A percentile compares a stretch with the other conserved stretches of the same genome.
These are phyloP conservation scores for Criorhina ranunculi DNA, from an alignment of 2,888 invertebrate species.

Conservation along the genomic window DNA sequence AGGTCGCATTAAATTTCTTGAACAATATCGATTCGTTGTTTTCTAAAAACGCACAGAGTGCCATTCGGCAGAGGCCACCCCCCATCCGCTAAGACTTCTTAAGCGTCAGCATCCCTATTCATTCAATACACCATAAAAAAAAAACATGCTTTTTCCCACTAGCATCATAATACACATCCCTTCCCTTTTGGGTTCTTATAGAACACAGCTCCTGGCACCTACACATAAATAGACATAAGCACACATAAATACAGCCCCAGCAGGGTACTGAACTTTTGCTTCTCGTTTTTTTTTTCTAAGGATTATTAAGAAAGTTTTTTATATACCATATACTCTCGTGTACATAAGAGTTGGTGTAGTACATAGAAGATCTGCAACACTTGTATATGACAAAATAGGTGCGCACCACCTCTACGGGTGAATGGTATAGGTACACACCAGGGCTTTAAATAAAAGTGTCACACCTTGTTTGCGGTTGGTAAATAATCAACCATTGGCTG, in stretches of 20 bases:
- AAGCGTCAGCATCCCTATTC: slow-evolving; percentile 63
- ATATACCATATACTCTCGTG: slow-evolving; percentile 42
- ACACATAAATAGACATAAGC: slow-evolving; percentile 77
- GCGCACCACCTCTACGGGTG: slow-evolving; percentile 78
- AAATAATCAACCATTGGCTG: slow-evolving; percentile 84
- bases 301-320: slow-evolving; percentile 77
- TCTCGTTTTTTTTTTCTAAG: slow-evolving; percentile 53
- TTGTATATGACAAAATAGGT: slow-evolving; percentile 68
- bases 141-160: slow-evolving; percentile 48
- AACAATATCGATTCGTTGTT: slow-evolving; percentile 76
- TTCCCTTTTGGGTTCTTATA: slow-evolving; percentile 42
- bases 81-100: slow-evolving; percentile 40
- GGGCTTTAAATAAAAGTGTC: slow-evolving; percentile 79
- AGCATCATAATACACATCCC: slow-evolving; percentile 34
- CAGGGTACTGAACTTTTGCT: slow-evolving; percentile 76
- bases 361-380: slow-evolving; percentile 50
- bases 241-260: slow-evolving; percentile 76
- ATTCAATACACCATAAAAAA: slow-evolving; percentile 67
- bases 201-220: slow-evolving; percentile 76
- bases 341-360: too few relatives aligned
- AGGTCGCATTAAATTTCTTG: slow-evolving; percentile 76
- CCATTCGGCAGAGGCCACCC: slow-evolving; percentile 30
- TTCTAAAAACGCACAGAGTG: slow-evolving; percentile 58
- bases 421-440: slow-evolving; percentile 75
- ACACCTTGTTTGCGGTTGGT: slow-evolving; percentile 81